Conservation (phyloP, 2,113 vertebrate genomes). For the Dipodomys ordii region DNA sequence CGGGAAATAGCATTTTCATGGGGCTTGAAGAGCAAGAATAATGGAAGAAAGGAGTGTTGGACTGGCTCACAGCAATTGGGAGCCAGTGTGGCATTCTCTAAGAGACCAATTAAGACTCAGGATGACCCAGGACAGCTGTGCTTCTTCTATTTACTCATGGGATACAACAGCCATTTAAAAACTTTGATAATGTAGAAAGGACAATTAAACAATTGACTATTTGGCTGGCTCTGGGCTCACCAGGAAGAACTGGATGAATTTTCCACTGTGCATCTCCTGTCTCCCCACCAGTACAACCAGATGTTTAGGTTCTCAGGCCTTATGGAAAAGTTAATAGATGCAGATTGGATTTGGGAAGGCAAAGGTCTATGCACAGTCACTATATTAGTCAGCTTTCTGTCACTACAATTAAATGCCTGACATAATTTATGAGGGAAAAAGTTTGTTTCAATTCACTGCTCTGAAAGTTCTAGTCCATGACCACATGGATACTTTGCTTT, state of each 20-base stretch:
- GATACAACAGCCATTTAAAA: not conserved
- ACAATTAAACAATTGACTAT: not conserved
- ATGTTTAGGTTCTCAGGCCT: not conserved
- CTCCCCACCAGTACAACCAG: not conserved
- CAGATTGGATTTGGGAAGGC: not conserved
- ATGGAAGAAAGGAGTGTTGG: not conserved
- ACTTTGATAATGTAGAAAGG: not conserved
- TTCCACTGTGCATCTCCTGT: not conserved
- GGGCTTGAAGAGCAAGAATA: not conserved
- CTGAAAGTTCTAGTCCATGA: not conserved
- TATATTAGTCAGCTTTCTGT: not conserved
- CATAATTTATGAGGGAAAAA: not conserved
- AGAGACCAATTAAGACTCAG: not conserved
- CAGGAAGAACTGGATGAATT: slow-evolving; percentile 19
- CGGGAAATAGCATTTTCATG: not conserved
- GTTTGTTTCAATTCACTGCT: not conserved
- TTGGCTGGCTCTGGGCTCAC: not conserved
- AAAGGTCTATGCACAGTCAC: not conserved
- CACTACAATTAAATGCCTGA: not conserved
- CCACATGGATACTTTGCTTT: not conserved
- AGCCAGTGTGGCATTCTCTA: not conserved
- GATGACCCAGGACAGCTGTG: not conserved
- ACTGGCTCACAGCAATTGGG: not conserved
- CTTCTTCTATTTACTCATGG: not conserved
- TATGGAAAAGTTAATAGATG: not conserved